phyloP scores from a whole-genome alignment of 2,797 vertebrate genomes.

The Myioborus miniatus region DNA sequence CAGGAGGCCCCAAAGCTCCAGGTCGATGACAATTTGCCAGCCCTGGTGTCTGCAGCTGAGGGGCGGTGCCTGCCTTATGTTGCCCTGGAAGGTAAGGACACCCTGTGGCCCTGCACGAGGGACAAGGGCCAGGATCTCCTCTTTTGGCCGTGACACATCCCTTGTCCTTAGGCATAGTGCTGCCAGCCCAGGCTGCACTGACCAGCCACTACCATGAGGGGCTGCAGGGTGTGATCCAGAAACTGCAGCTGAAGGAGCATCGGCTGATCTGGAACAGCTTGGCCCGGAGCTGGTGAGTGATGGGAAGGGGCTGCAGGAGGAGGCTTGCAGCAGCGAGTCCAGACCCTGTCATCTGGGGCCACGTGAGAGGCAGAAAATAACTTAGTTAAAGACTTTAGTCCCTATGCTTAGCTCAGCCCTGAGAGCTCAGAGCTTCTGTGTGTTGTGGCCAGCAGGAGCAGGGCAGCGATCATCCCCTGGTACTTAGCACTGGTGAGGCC shows the following conservation, averaged over 20 bases:
- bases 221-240: constrained; percentile 85
- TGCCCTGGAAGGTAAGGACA: constrained; percentile 84
- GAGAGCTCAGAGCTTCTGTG: not conserved
- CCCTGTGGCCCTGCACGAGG: fast-evolving
- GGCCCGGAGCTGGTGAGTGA: constrained; percentile 82
- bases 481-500: not conserved
- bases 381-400: not conserved
- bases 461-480: not conserved
- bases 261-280: constrained; percentile 86
- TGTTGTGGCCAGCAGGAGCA: not conserved
- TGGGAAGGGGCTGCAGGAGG: not conserved
- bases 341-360: not conserved
- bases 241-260: constrained; percentile 83
- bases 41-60: constrained; percentile 78
- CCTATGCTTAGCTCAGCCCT: not conserved
- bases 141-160: fast-evolving
- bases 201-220: constrained; percentile 84
- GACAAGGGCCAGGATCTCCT: not conserved
- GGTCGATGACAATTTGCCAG: constrained; percentile 76
- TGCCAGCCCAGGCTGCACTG: constrained; percentile 77
- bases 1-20: constrained; percentile 83
- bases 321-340: not conserved
- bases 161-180: constrained; percentile 78
- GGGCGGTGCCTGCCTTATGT: constrained; percentile 83
- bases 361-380: not conserved